Conservation (phyloP, 2,797 vertebrate species). For the Aplochiton taeniatus region DNA sequence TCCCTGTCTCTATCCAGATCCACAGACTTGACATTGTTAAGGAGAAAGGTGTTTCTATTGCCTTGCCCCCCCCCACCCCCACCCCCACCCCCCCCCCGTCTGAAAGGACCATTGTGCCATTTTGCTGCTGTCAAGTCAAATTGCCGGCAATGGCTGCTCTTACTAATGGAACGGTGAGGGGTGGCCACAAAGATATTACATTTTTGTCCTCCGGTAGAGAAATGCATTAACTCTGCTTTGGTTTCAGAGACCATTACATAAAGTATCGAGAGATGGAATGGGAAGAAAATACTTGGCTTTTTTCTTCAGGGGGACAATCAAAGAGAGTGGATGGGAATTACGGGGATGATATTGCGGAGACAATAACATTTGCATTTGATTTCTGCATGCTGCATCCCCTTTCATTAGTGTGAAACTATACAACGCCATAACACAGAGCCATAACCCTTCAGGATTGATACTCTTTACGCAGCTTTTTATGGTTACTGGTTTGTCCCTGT, state of each 20-base stretch:
- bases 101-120: neutral
- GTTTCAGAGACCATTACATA: neutral
- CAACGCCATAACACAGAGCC: neutral
- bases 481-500: no score
- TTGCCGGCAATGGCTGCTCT: slow-evolving; percentile 39
- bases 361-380: slow-evolving; percentile 10
- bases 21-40: neutral
- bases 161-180: slow-evolving; percentile 30
- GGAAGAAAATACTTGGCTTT: neutral
- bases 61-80: neutral
- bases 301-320: slow-evolving; percentile 7
- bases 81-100: neutral
- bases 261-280: neutral
- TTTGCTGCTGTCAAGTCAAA: slow-evolving; percentile 42
- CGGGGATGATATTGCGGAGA: neutral
- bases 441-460: neutral
- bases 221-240: neutral
- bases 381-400: neutral
- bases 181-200: slow-evolving; percentile 6
- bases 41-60: neutral
- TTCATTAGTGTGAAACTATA: slow-evolving; percentile 4
- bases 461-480: no score
- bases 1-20: neutral
- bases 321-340: neutral
- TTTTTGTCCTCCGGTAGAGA: neutral